Conservation (phyloP, 2,113 vertebrate species). For the Macquaria australasica region DNA sequence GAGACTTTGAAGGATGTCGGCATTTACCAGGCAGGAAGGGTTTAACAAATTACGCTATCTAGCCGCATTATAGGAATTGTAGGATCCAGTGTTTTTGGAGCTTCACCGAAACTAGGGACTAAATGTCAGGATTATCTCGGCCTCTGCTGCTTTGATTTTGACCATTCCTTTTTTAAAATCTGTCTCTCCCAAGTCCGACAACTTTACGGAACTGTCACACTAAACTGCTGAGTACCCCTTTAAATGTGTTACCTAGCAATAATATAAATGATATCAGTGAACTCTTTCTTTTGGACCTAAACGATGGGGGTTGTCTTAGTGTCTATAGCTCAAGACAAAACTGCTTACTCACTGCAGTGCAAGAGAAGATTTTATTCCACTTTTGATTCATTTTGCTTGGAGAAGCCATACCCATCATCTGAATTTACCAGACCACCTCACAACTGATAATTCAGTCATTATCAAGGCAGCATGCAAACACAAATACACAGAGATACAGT, state of each 20-base stretch:
- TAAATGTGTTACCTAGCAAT: not conserved
- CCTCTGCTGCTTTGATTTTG: not conserved
- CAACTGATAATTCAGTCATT: not conserved
- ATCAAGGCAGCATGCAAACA: not conserved
- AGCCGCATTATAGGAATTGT: not conserved
- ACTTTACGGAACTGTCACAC: not conserved
- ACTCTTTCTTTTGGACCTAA: not conserved
- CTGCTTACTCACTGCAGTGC: not conserved
- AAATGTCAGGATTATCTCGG: not conserved
- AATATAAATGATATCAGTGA: not conserved
- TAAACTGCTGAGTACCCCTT: not conserved
- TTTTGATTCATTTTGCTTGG: conserved; percentile 1
- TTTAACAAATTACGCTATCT: no score
- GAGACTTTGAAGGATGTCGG: not conserved
- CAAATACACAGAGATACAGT: not conserved
- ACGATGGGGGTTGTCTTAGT: not conserved
- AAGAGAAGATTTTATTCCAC: not conserved
- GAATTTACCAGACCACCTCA: not conserved
- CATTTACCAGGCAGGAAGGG: not conserved
- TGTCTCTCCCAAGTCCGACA: not conserved
- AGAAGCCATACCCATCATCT: not conserved
- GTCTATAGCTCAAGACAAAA: not conserved
- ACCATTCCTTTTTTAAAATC: not conserved
- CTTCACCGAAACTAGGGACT: not conserved
- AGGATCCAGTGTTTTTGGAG: not conserved